phyloP scores from a whole-genome alignment of 2,113 vertebrate genomes.

The Panthera uncia region DNA sequence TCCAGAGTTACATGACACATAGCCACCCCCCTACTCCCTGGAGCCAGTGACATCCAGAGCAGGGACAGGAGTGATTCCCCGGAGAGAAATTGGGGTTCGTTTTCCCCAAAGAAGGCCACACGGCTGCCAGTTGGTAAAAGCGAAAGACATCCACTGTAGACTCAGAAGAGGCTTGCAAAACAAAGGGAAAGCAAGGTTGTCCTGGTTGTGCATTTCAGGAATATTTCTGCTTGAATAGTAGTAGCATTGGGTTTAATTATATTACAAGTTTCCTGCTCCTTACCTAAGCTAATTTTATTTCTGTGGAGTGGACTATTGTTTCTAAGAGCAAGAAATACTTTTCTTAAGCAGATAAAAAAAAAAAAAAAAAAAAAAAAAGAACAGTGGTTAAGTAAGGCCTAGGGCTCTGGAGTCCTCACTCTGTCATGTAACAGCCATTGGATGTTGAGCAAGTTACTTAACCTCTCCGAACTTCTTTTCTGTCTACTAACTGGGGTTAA shows the following conservation, averaged over 20 bases:
- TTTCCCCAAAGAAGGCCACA: neutral
- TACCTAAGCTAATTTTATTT: neutral
- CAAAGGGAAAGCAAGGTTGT: neutral
- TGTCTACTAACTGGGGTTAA: neutral
- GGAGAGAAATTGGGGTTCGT: neutral
- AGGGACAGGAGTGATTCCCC: neutral
- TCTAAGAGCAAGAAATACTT: slow-evolving; percentile 7
- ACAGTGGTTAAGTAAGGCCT: neutral
- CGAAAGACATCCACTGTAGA: neutral
- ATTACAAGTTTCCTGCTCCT: neutral
- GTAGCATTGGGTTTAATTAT: neutral
- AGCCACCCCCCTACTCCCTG: neutral
- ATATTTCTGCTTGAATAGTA: neutral
- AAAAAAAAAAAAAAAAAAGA: neutral
- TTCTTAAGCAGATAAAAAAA: neutral
- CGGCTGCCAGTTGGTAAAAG: neutral
- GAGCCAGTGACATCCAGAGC: neutral
- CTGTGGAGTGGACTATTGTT: neutral
- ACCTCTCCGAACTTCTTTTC: neutral
- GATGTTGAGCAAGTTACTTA: neutral
- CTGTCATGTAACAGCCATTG: neutral
- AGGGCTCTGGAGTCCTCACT: neutral
- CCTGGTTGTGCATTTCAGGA: neutral
- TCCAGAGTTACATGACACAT: neutral
- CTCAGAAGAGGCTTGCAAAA: neutral